Conservation (phyloP, 2,797 vertebrate genomes). For the Setipinna tenuifilis region DNA sequence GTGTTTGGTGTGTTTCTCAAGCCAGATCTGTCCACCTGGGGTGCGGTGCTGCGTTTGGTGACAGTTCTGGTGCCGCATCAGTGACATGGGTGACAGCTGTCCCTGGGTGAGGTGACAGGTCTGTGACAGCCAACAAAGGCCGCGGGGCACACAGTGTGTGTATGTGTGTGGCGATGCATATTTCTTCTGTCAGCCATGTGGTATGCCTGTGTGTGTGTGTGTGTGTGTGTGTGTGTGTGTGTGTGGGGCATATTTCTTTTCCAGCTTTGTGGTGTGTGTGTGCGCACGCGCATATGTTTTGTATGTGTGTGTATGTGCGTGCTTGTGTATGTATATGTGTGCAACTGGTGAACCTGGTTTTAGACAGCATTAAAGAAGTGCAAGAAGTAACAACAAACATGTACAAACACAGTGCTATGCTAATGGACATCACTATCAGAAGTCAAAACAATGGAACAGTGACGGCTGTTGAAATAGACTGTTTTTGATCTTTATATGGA, state of each 20-base stretch:
- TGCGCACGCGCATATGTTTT: no score
- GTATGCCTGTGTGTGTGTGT: not conserved
- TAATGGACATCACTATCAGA: no score
- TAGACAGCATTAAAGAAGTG: no score
- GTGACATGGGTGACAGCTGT: conserved; percentile 15
- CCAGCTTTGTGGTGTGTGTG: not conserved
- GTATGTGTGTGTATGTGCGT: not conserved
- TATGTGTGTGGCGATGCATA: not conserved
- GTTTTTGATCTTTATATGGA: no score
- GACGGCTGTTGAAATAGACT: no score
- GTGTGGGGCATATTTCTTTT: no score
- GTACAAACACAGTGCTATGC: no score
- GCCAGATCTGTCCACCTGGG: no score
- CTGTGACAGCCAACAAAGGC: not conserved
- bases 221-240: not conserved
- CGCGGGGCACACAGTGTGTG: not conserved
- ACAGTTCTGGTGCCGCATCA: not conserved
- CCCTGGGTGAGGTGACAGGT: not conserved
- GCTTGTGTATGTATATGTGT: not conserved
- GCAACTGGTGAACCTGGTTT: not conserved
- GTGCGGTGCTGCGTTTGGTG: not conserved
- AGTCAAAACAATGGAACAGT: no score
- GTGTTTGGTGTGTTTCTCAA: no score
- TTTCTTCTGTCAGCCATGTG: not conserved
- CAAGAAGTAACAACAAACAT: no score